Conservation (phyloP, 2,113 vertebrate species). For the Neotragus moschatus region DNA sequence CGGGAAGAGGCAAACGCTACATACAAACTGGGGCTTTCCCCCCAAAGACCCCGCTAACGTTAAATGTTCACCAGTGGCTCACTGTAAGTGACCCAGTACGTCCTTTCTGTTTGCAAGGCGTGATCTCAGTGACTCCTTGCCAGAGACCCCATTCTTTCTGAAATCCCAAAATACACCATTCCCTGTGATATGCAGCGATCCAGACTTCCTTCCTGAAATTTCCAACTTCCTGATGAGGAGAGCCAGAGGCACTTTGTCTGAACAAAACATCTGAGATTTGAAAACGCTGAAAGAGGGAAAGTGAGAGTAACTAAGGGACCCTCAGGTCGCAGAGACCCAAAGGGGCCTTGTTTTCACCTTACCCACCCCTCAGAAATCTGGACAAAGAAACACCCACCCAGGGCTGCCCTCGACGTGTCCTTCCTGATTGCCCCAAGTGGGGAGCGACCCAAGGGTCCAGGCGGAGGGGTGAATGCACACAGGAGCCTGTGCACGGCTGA, state of each 20-base stretch:
- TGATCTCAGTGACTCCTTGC: neutral
- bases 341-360: neutral
- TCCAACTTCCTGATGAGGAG: constrained; percentile 33
- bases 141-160: neutral
- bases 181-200: neutral
- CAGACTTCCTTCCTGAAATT: constrained; percentile 59
- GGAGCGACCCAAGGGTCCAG: neutral
- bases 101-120: neutral
- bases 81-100: accelerated
- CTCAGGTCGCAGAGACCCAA: neutral
- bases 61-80: neutral
- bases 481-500: accelerated
- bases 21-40: neutral
- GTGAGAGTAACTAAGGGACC: neutral
- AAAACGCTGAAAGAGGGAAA: neutral
- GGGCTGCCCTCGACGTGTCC: accelerated
- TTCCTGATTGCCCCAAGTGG: neutral
- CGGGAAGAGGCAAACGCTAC: neutral
- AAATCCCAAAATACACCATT: neutral
- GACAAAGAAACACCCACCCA: accelerated
- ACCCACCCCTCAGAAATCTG: neutral
- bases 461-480: neutral
- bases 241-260: neutral
- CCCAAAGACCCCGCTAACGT: accelerated
- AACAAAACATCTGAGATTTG: constrained; percentile 19